Evolutionary conservation across 2,888 invertebrate genomes (phyloP), one percentile per base, ranked within the genome.

Genomic region (Chydorus sphaericus): DNA sequence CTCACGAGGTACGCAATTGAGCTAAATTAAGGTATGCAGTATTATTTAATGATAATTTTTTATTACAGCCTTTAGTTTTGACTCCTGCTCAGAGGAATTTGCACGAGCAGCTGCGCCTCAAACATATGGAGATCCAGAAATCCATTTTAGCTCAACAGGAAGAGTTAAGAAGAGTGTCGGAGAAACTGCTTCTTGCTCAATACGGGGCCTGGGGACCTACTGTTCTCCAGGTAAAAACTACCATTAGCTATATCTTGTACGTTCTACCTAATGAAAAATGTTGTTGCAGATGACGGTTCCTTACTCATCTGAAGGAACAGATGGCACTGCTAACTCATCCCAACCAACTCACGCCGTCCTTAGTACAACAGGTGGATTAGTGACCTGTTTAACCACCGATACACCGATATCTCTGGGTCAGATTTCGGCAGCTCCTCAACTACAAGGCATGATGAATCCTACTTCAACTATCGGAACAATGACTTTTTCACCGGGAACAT

Each of bases 111-210:
- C 69, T 82, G 59, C 83, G 88, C 65, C 77, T 83, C 36, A 89
- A 89, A 65, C 89, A 90, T 65, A 86, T 86, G 60, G 84, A 89
- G 66, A 71, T 91, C 59, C 87, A 90, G 67, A 82, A 86, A 64
- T 75, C 87, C 65, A 89, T 91, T 59, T 78, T 83, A 54, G 80
- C 84, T 61, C 89, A 90, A 65, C 89, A 90, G 66, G 88, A 89
- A 65, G 89, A 91, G 68, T 70, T 91, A 61, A 75, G 85, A 44
- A 77, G 82, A 61, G 85, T 91, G 1, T 88, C 88, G n/a, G 88
- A 90, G 66, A 89, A 90, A 66, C 72, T 91, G 55, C 68, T 88
- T 50, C 79, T 90, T 68, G 85, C 88, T 0, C 77, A 85, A 64
- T 82, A 86, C 61, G 87, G 87, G 5, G 53, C 38, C 10, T 57